Evolutionary conservation across 2,888 invertebrate species (phyloP).

Genomic region (Scaptomyza caliginosa): DNA sequence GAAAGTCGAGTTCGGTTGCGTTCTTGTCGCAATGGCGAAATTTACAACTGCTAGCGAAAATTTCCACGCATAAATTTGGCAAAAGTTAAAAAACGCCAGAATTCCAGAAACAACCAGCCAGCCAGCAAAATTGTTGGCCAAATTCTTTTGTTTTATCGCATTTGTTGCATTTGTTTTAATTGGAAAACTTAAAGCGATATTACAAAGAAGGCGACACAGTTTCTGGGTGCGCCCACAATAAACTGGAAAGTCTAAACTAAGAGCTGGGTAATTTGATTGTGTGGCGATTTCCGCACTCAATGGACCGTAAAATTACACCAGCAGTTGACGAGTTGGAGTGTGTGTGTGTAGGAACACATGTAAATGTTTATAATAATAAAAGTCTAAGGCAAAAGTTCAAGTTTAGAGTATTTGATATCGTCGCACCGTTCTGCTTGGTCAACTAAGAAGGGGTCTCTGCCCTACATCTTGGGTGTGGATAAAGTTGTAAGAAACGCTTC

Average conservation of each 20-base stretch:
- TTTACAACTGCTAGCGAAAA: constrained; percentile 46
- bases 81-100: constrained; percentile 38
- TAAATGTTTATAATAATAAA: constrained; percentile 60
- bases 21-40: constrained; percentile 45
- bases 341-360: constrained; percentile 37
- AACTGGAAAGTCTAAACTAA: constrained; percentile 2
- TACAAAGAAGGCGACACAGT: constrained; percentile 43
- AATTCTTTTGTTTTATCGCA: constrained; percentile 42
- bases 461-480: constrained; percentile 20
- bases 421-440: constrained; percentile 53
- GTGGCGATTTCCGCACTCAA: constrained; percentile 67
- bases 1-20: constrained; percentile 44
- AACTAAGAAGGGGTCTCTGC: constrained; percentile 1
- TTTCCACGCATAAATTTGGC: constrained; percentile 42
- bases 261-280: constrained; percentile 58
- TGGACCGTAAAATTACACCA: constrained; percentile 70
- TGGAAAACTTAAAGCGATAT: constrained; percentile 62
- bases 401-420: constrained; percentile 33
- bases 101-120: constrained; percentile 34
- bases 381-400: constrained; percentile 32
- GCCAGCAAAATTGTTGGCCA: constrained; percentile 32
- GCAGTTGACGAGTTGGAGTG: constrained; percentile 2
- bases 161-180: constrained; percentile 51
- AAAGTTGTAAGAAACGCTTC: constrained; percentile 43
- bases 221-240: constrained; percentile 6